Evolutionary conservation across 2,797 vertebrate species (phyloP), one percentile per base, ranked within the genome.

Genomic region (Sebastes iracundus): DNA sequence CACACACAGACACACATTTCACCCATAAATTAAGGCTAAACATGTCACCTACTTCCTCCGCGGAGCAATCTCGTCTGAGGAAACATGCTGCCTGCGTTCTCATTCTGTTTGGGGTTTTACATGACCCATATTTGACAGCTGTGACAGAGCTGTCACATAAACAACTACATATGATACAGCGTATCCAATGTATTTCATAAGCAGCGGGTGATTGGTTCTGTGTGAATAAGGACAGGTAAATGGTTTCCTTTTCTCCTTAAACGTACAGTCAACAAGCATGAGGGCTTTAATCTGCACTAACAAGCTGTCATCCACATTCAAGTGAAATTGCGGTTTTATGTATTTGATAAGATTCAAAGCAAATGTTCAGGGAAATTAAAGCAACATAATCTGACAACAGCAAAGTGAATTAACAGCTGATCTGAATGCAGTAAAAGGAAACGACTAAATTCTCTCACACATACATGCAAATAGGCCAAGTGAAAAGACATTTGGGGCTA

Each of bases 21-120:
- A 78, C 49, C 69, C 64, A 81, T 69, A 77, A 85, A 92, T 80
- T 69, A 80, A 80, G 49, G 69, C 83, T 65, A 88, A 79, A 84
- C 72, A 72, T 81, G 86, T 81, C 85, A 77, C 55, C 85, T 35
- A 42, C 74, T 73, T 66, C 86, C 80, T 85, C 85, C 27, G 10
- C 72, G 60, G 25, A 76, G 85, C 69, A 67, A 81, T 80, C 70
- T 72, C 2, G 0, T 81, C 59, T 42, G 53, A 75, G 38, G 73
- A 80, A 81, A 79, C 58, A 71, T 7, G 67, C 68, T 62, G 73
- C 66, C 76, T 68, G 75, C 32, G 6, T 69, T 75, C 63, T 79
- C 58, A 60, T 80, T 75, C 65, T 75, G 77, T 53, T 28, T 0
- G 55, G 68, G 53, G 35, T 46, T 84, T 87, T 81, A 73, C 78